Evolutionary conservation across 2,888 invertebrate species (phyloP).

Genomic region (Meghimatium bilineatum): DNA sequence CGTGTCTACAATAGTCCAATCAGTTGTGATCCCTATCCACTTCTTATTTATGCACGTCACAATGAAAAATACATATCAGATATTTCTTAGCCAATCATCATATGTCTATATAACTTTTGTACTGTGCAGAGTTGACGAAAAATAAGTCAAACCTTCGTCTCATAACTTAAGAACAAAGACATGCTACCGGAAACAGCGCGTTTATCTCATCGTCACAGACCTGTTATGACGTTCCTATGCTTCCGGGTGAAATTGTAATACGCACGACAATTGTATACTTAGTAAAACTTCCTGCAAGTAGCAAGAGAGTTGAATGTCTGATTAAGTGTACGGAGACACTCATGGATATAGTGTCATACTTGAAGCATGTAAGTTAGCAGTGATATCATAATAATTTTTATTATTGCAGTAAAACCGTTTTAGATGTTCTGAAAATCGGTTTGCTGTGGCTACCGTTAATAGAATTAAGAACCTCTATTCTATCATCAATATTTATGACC

Average conservation of each 20-base stretch:
- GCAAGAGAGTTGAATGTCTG: neutral
- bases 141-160: neutral
- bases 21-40: neutral
- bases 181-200: neutral
- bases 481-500: too few relatives aligned
- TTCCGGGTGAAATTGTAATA: neutral
- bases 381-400: neutral
- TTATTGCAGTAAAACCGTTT: neutral
- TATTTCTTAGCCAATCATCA: neutral
- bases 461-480: too few relatives aligned
- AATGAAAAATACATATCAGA: neutral
- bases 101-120: neutral
- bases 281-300: neutral
- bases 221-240: neutral
- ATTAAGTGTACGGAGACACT: neutral
- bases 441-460: too few relatives aligned
- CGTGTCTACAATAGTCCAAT: too few relatives aligned
- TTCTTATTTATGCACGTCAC: neutral
- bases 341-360: neutral
- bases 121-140: neutral
- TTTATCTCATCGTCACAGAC: slow-evolving; percentile 26
- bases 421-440: too few relatives aligned
- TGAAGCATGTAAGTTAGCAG: slow-evolving; percentile 3
- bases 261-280: slow-evolving; percentile 4
- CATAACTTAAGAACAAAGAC: slow-evolving; percentile 1